phyloP scores from a whole-genome alignment of 37 sponge, comb jelly and placozoan species.

The Eunapius fragilis region DNA sequence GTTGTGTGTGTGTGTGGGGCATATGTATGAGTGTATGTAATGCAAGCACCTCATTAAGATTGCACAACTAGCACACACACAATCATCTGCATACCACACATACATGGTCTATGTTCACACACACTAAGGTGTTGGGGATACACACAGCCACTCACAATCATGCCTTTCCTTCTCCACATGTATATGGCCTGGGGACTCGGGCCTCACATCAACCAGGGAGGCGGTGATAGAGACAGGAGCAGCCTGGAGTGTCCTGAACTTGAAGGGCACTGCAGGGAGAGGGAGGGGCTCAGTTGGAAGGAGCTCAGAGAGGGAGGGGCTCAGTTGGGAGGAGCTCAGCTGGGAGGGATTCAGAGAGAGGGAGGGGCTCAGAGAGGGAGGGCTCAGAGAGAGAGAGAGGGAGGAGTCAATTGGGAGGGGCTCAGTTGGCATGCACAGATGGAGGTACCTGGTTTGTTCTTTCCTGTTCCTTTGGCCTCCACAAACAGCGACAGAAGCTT shows the following conservation, averaged over 20 bases:
- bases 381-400: background rate
- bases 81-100: background rate
- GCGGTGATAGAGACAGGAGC: background rate
- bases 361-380: background rate
- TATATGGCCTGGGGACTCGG: background rate
- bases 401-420: too few species aligned
- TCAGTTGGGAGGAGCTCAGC: too few species aligned
- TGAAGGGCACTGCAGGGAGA: conserved; percentile 1
- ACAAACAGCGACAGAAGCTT: conserved; percentile 46
- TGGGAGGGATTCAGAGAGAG: background rate
- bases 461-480: conserved; percentile 67
- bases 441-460: conserved; percentile 59
- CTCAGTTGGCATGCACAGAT: background rate
- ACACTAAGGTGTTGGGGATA: background rate
- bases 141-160: background rate
- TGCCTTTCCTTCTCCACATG: background rate
- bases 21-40: too few species aligned
- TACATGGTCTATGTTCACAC: background rate
- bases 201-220: background rate
- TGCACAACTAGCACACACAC: background rate
- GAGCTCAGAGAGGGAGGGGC: background rate
- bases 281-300: too few species aligned
- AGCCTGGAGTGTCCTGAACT: background rate
- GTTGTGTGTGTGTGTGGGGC: too few species aligned
- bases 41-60: too few species aligned